phyloP scores from a whole-genome alignment of 1,140 invertebrate genomes.

The Zaprionus nigranus region DNA sequence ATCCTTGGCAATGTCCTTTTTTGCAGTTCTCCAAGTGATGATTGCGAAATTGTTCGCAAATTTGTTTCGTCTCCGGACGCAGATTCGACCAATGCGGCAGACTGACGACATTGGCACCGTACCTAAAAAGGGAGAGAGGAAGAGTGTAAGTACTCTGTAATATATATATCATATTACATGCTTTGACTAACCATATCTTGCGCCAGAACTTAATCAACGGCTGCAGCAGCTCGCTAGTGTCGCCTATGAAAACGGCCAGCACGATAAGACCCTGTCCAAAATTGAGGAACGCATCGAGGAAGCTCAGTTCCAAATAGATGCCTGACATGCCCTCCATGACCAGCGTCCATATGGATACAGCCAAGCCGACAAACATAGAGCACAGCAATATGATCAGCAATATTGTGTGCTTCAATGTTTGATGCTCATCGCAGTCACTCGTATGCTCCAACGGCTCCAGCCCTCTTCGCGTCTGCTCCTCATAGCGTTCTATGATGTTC shows the following conservation, averaged over 20 bases:
- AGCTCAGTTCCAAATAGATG: constrained; percentile 95
- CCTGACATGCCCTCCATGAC: constrained; percentile 94
- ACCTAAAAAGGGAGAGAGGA: constrained; percentile 78
- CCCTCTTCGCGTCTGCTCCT: constrained; percentile 85
- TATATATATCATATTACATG: not conserved
- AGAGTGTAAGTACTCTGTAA: not conserved
- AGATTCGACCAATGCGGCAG: constrained; percentile 91
- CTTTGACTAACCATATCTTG: constrained; percentile 85
- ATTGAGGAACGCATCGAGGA: constrained; percentile 94
- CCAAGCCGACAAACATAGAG: constrained; percentile 95
- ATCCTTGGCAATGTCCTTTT: constrained; percentile 90
- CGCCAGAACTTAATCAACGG: constrained; percentile 88
- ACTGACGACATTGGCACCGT: constrained; percentile 89
- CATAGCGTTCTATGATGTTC: constrained; percentile 85
- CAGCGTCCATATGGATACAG: constrained; percentile 93
- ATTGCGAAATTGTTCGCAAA: constrained; percentile 94
- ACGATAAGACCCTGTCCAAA: constrained; percentile 95
- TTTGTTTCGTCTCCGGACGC: constrained; percentile 90
- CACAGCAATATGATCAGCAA: constrained; percentile 92
- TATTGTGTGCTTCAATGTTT: constrained; percentile 92
- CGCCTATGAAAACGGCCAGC: constrained; percentile 93
- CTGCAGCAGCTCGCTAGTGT: constrained; percentile 89
- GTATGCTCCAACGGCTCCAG: constrained; percentile 86
- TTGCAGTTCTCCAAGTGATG: constrained; percentile 94
- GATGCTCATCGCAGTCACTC: constrained; percentile 87